Base-by-base conservation (phyloP, 2,797 vertebrate genomes). In the Bovichtus diacanthus region DNA sequence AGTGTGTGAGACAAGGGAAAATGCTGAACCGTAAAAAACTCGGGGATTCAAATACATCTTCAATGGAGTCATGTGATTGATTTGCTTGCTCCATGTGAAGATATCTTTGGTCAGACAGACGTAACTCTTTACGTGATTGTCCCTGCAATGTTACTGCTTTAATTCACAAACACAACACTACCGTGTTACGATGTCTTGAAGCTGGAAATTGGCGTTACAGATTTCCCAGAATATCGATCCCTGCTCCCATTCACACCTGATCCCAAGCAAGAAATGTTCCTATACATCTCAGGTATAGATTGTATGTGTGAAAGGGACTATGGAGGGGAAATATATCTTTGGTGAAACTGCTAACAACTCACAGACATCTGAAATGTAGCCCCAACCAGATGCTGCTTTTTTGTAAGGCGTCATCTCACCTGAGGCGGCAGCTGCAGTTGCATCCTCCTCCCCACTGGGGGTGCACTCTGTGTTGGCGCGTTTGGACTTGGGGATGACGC, bases 401-500 rank as follows among this genome's bases (percentile, higher is more conserved):
- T 23, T 1, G 29, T 19, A 29, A 15, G 25, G 5, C 3, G 10
- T 56, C 31, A 36, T 63, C 84, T 86, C 56, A 93, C 91, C 90
- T 71, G 90, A 58, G 23, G 83, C 9, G 0, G 74, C n/a, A 3
- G 78, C 86, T 36, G 85, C 70, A 0, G 83, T 8, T 0, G 68
- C 78, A 0, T 95, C 94, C 69, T 95, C 95, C 81, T 94, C 94
- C 1, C 75, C 93, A 15, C 78, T 36, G 7, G 91, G 39, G 68
- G 83, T 67, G 61, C 89, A 90, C 84, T 94, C 93, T 0, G 90
- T 87, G 88, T 92, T 91, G 73, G 93, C 72, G 2, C 93, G 89
- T 74, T 95, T 96, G 64, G 95, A 95, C 81, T 95, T 96, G 63
- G 89, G 94, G 82, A 93, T 95, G 73, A 96, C 95, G 0, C 94